phyloP scores from a whole-genome alignment of 1,140 invertebrate species.

The Rhyacophila brunnea region DNA sequence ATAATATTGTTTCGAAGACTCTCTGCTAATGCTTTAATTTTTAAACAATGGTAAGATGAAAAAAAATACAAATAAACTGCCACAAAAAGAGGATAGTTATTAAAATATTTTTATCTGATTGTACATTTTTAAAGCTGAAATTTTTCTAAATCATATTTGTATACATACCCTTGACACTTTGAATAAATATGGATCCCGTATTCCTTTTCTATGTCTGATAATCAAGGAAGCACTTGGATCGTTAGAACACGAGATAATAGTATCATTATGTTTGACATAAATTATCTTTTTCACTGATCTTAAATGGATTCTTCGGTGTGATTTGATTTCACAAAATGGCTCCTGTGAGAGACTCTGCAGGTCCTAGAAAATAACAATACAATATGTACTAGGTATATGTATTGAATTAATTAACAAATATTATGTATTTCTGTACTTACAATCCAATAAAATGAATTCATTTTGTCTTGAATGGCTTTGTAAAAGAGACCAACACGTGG shows the following conservation, averaged over 20 bases:
- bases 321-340: constrained; percentile 42
- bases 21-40: too few relatives aligned
- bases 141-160: too few relatives aligned
- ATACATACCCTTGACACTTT: constrained; percentile 42
- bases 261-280: constrained; percentile 40
- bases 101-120: too few relatives aligned
- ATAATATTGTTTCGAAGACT: too few relatives aligned
- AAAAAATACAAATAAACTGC: too few relatives aligned
- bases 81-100: too few relatives aligned
- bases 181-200: constrained; percentile 43
- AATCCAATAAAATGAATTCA: constrained; percentile 49
- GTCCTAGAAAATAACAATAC: constrained; percentile 44
- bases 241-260: constrained; percentile 46
- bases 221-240: constrained; percentile 45
- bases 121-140: too few relatives aligned
- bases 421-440: constrained; percentile 37
- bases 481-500: constrained; percentile 43
- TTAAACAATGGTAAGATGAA: too few relatives aligned
- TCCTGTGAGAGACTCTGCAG: constrained; percentile 40
- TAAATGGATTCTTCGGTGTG: constrained; percentile 40
- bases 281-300: constrained; percentile 41
- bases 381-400: not conserved
- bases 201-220: constrained; percentile 40
- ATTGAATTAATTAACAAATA: not conserved
- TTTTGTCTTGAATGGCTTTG: constrained; percentile 46